Base-by-base conservation (phyloP, 1,140 invertebrate genomes). In the honey bee (Apis mellifera) region DNA sequence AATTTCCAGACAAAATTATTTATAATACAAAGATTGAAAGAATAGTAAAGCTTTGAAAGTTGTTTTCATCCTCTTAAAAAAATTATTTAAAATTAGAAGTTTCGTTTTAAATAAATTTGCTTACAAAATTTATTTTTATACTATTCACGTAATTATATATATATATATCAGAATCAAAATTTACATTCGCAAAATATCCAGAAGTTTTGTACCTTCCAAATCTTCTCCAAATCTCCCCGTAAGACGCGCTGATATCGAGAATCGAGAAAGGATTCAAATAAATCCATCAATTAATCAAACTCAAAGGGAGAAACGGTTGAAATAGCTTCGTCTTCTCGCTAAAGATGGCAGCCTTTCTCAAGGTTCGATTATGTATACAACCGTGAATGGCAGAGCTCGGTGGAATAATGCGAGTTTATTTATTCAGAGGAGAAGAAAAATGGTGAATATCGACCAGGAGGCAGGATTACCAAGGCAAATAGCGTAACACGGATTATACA, bases 391-490 rank as follows among this genome's bases (percentile, higher is more conserved):
- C 54, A 68, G 72, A 68, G 64, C 32, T n/a, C 50, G 21, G 54
- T n/a, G 52, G 54, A 32, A 68, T 81, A 68, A 76, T 59, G 72
- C 42, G 54, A 60, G 62, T 81, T 81, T 77, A 78, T 78, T 77
- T 55, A 75, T 82, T 82, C 74, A 62, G 73, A 55, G 9, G 57
- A 52, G 42, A 42, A 50, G 68, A 77, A 78, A 72, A 77, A 83
- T 82, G 71, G 66, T n/a, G 74, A 54, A 75, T 81, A 81, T 81
- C 79, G 79, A 81, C 52, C 79, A 32, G n/a, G n/a, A 11, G 21
- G 9, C 9, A 3, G 60, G 48, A 83, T 83, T 83, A 78, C 74
- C 82, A 83, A 83, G 75, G 82, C 82, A 83, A 83, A 83, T 83
- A 78, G 26, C 76, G 68, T 59, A 78, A 78, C 75, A 78, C 73